phyloP scores from a whole-genome alignment of 2,888 invertebrate species.

The Hecatera dysodea region DNA sequence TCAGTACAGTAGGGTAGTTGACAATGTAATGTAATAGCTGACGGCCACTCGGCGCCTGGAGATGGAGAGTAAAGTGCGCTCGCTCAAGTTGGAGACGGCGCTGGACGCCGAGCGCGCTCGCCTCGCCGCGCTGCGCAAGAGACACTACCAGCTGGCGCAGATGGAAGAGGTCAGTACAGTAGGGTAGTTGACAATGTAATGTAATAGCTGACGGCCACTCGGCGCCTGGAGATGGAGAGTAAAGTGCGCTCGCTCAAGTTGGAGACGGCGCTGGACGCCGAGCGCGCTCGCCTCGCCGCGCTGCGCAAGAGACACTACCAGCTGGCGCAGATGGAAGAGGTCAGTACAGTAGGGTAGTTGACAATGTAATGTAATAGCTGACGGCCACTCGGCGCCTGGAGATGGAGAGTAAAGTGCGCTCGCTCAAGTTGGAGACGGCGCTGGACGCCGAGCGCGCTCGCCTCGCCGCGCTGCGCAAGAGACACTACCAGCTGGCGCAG shows the following conservation, averaged over 20 bases:
- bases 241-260: not conserved
- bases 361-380: too few species aligned
- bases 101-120: slow-evolving; percentile 96
- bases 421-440: too few species aligned
- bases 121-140: slow-evolving; percentile 96
- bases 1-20: too few species aligned
- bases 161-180: too few species aligned
- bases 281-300: too few species aligned
- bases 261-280: too few species aligned
- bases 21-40: too few species aligned
- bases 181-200: too few species aligned
- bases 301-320: slow-evolving; percentile 97
- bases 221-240: slow-evolving; percentile 82
- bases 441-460: slow-evolving; percentile 78
- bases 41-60: slow-evolving; percentile 95
- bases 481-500: slow-evolving; percentile 95
- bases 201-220: too few species aligned
- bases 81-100: slow-evolving; percentile 97
- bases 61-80: slow-evolving; percentile 99
- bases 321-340: slow-evolving; percentile 91
- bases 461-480: slow-evolving; percentile 96
- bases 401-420: slow-evolving; percentile 64
- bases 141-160: slow-evolving; percentile 94
- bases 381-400: too few species aligned
- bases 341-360: too few species aligned